Percentiles rank a stretch among this genome's conserved stretches.
phyloP scores from a whole-genome alignment of 2,113 vertebrate species.

The Mesocricetus auratus region DNA sequence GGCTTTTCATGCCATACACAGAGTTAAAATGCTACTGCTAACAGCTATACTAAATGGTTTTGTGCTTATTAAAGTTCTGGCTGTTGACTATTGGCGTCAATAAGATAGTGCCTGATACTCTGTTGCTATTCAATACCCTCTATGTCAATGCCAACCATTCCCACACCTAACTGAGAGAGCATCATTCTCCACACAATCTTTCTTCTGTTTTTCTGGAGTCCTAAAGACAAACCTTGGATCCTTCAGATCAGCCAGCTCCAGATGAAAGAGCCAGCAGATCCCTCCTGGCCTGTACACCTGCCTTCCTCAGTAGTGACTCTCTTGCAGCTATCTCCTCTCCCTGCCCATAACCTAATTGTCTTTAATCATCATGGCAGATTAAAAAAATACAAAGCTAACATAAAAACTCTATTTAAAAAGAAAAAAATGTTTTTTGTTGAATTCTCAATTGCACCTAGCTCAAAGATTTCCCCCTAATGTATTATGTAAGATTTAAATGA shows the following conservation, averaged over 20 bases:
- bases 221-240: background rate
- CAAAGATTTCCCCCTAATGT: background rate
- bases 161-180: background rate
- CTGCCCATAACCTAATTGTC: background rate
- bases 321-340: background rate
- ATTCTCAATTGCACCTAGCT: background rate
- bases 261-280: accelerated
- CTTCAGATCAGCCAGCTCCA: background rate
- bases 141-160: background rate
- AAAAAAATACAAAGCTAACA: conserved; percentile 14
- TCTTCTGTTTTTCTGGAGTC: background rate
- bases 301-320: background rate
- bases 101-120: background rate
- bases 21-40: background rate
- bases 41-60: background rate
- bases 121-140: background rate
- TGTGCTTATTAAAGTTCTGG: background rate
- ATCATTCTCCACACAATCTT: background rate
- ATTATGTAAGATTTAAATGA: conserved; percentile 64
- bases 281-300: accelerated
- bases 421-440: background rate
- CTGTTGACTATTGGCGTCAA: background rate
- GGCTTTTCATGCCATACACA: background rate
- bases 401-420: conserved; percentile 1
- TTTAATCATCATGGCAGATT: background rate